Base-by-base conservation (phyloP, 2,888 invertebrate genomes). In the Dolomedes plantarius region DNA sequence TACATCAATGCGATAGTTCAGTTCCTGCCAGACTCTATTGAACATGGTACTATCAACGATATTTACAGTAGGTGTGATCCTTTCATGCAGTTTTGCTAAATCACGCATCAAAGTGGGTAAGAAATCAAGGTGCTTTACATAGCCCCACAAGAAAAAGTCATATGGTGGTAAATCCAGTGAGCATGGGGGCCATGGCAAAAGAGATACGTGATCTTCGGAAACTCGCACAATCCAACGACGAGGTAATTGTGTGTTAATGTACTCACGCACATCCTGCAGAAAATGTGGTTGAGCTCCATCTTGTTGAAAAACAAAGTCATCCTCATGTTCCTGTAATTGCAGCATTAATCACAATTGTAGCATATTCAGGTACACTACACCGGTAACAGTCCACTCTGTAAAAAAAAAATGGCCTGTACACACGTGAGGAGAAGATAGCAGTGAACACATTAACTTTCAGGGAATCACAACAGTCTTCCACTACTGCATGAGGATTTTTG, bases 291-390 rank as follows among this genome's bases (percentile, higher is more conserved):
- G 29, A 29, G 64, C 29, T 29, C 28, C 64, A 29, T 13, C 64
- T 31, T n/a, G 23, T 28, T 16, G 7, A 31, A 65, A 65, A 29
- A 65, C 29, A 19, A 65, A 65, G 13, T 29, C 31, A 5, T 36
- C 79, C 29, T 64, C 36, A 28, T 73, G 77, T 39, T 73, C 68
- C 80, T 46, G 3, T 56, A 56, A 56, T 69, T 88, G 80, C 64
- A 79, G 78, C 50, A 87, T 78, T 67, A 88, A 77, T 77, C 88
- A 87, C 28, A 85, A 73, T 74, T 85, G 71, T 50, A 86, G 50
- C 85, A 85, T 85, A 56, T 68, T 78, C 69, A 83, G 76, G 65
- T 88, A 87, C 31, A 75, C 31, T 65, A 80, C 74, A 27, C 78
- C 80, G 41, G 77, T 75, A 19, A 85, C 75, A 29, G 69, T 74